phyloP scores from a whole-genome alignment of 1,140 invertebrate genomes.

The Conopomorpha cramerella region DNA sequence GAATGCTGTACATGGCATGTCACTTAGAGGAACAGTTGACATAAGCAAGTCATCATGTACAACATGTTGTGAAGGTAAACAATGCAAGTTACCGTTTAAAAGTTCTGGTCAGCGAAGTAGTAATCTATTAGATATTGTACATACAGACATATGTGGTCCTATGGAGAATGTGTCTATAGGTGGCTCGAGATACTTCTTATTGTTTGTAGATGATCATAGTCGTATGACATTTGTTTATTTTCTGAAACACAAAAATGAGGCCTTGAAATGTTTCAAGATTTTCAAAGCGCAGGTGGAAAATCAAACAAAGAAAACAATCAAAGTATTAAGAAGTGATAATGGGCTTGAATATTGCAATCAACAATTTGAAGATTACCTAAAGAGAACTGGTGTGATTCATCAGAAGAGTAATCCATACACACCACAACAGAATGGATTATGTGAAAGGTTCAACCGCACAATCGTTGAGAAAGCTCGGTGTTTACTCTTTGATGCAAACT shows the following conservation, averaged over 20 bases:
- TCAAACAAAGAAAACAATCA: constrained; percentile 3
- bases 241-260: constrained; percentile 1
- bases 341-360: constrained; percentile 6
- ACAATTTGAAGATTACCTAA: too few species aligned
- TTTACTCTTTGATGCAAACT: constrained; percentile 22
- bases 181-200: constrained; percentile 21
- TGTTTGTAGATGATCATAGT: constrained; percentile 17
- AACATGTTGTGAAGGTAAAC: constrained; percentile 3
- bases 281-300: constrained; percentile 2
- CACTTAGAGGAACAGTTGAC: constrained; percentile 1
- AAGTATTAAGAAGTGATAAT: constrained; percentile 5
- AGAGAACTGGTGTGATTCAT: too few species aligned
- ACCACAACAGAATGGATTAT: too few species aligned
- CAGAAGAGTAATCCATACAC: too few species aligned
- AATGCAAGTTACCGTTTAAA: constrained; percentile 1
- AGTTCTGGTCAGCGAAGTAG: constrained; percentile 3
- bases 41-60: constrained; percentile 1
- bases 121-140: constrained; percentile 16
- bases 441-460: constrained; percentile 15
- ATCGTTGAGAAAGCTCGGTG: constrained; percentile 9
- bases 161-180: constrained; percentile 2
- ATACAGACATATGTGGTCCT: constrained; percentile 24
- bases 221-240: constrained; percentile 1
- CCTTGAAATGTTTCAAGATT: not conserved
- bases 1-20: constrained; percentile 1